Evolutionary conservation across 1,140 invertebrate species (phyloP).

Genomic region (Lerema accius): DNA sequence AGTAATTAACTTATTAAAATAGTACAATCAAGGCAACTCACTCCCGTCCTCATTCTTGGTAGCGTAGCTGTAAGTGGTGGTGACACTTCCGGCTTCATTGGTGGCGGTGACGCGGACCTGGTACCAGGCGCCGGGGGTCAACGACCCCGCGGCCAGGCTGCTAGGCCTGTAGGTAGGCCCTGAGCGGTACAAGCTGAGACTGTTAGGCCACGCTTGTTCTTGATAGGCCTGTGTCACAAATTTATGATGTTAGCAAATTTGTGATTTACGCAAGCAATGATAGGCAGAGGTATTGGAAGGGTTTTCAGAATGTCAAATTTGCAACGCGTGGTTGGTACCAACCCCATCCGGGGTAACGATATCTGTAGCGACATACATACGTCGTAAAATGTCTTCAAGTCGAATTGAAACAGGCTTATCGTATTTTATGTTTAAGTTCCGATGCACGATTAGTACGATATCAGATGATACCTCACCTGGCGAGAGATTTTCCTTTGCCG

Average conservation of each 20-base stretch:
- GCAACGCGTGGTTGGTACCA: too few species aligned
- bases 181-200: slow-evolving; percentile 87
- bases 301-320: too few species aligned
- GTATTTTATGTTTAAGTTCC: too few species aligned
- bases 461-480: too few species aligned
- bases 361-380: too few species aligned
- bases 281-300: too few species aligned
- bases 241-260: background rate
- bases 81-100: slow-evolving; percentile 91
- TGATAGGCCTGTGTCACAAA: slow-evolving; percentile 51
- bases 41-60: slow-evolving; percentile 91
- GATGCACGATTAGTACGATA: too few species aligned
- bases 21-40: slow-evolving; percentile 55
- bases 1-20: slow-evolving; percentile 5
- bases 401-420: too few species aligned
- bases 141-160: slow-evolving; percentile 82
- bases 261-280: too few species aligned
- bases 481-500: too few species aligned
- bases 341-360: too few species aligned
- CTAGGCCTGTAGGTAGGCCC: slow-evolving; percentile 83
- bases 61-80: slow-evolving; percentile 89
- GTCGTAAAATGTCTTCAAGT: too few species aligned
- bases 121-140: slow-evolving; percentile 91
- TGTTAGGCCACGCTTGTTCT: slow-evolving; percentile 76
- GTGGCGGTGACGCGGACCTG: slow-evolving; percentile 89